Conservation (phyloP, 2,113 vertebrate genomes). For the Ophthalmolycus amberensis region DNA sequence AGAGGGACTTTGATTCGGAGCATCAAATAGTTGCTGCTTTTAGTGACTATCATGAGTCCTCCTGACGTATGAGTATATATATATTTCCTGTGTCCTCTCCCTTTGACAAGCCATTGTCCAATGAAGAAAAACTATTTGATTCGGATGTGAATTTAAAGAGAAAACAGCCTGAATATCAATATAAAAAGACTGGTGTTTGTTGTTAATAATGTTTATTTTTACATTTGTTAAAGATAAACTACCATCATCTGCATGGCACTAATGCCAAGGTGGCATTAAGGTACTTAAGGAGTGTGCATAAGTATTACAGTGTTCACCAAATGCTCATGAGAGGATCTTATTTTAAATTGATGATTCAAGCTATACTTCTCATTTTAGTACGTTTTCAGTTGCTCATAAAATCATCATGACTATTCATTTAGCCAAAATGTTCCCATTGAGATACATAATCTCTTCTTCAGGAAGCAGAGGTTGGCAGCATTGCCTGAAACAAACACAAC, state of each 20-base stretch:
- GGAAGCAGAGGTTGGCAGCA: background rate
- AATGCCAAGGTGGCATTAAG: background rate
- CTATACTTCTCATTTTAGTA: background rate
- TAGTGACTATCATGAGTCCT: slow-evolving; percentile 22
- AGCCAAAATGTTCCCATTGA: background rate
- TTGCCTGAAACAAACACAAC: background rate
- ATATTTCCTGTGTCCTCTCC: slow-evolving; percentile 1
- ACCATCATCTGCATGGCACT: background rate
- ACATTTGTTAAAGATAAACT: background rate
- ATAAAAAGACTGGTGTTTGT: background rate
- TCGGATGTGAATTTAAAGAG: background rate
- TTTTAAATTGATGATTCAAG: background rate
- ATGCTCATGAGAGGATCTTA: background rate
- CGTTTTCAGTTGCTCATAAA: no score
- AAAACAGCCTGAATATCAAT: background rate
- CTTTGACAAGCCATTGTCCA: slow-evolving; percentile 10
- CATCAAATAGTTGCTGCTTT: slow-evolving; percentile 21
- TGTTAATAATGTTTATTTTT: background rate
- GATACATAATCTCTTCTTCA: background rate
- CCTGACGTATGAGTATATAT: slow-evolving; percentile 2
- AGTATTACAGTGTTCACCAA: slow-evolving; percentile 17
- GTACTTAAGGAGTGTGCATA: background rate
- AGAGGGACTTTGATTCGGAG: background rate
- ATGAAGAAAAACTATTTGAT: slow-evolving; percentile 4
- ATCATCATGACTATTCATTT: background rate